Evolutionary conservation across 2,797 vertebrate species (phyloP), one percentile per base, ranked within the genome.

Genomic region (Syngnathus rostellatus): DNA sequence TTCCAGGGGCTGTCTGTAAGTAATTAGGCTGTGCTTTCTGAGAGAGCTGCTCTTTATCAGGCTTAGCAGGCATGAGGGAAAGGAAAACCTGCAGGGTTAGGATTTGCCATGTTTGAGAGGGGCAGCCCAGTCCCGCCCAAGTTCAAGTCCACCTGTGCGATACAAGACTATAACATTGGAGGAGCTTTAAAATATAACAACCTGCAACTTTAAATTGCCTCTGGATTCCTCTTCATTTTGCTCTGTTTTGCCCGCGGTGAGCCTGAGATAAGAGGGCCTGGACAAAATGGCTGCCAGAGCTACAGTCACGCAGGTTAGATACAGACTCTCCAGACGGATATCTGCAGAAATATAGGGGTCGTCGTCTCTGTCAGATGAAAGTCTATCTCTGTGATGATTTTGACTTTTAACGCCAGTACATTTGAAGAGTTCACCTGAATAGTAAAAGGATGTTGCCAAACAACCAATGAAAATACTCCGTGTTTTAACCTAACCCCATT

Each of bases 1-100:
- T 37, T 57, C 23, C 11, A 7, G 25, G 14, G 6, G 25, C 54
- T 84, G 89, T 92, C 89, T 88, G 87, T 85, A 79, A 90, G 85
- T 93, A 93, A 94, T 95, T 94, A 93, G 89, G 82, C 87, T 90
- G 81, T 79, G 83, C 84, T 86, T 86, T 60, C 51, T 74, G 77
- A 83, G 81, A 73, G 74, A 80, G 78, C 73, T 5, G 54, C 75
- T 80, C 78, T 86, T 79, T 84, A 86, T 86, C 83, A 75, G 81
- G 73, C 62, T 68, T 58, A 66, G 77, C 81, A 85, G 77, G 80
- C 83, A 72, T 21, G 38, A 77, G 19, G 68, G 69, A 65, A 69
- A 73, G 78, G 17, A 61, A 60, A 60, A 40, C 58, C 58, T 21
- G 11, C 9, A 55, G 54, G 54, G 54, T 51, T 19, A 55, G 11